These are phyloP conservation scores for Apamea monoglypha DNA, from an alignment of 2,888 invertebrate genomes.

Conservation along the genomic window DNA sequence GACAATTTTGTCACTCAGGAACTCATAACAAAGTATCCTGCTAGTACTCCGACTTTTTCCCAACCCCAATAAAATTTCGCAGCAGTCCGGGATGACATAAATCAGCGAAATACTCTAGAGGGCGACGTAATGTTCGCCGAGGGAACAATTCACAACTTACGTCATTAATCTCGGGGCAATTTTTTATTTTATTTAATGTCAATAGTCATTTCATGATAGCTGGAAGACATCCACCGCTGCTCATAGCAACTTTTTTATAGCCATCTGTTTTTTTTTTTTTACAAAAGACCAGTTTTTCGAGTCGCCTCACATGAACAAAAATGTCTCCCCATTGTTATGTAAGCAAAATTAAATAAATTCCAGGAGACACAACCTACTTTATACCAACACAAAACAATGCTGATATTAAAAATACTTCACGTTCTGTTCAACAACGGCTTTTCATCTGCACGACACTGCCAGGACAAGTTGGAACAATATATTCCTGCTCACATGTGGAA, in stretches of 20 bases:
- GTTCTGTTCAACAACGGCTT: constrained; percentile 42
- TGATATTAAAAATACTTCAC: constrained; percentile 62
- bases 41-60: constrained; percentile 17
- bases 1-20: background rate
- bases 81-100: constrained; percentile 47
- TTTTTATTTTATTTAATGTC: constrained; percentile 43
- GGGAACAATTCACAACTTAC: constrained; percentile 58
- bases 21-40: background rate
- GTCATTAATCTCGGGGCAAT: constrained; percentile 36
- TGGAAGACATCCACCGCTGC: background rate
- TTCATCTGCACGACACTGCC: constrained; percentile 56
- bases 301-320: background rate
- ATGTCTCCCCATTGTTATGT: background rate
- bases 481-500: constrained; percentile 55
- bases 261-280: background rate
- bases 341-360: constrained; percentile 8
- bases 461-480: constrained; percentile 64
- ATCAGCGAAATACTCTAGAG: constrained; percentile 55
- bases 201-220: constrained; percentile 25
- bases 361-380: constrained; percentile 4
- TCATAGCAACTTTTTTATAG: background rate
- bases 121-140: constrained; percentile 43
- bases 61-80: constrained; percentile 34
- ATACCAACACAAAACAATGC: constrained; percentile 41
- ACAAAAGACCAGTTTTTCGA: background rate